phyloP scores from a whole-genome alignment of 2,888 invertebrate genomes.

The Tiliacea aurago region DNA sequence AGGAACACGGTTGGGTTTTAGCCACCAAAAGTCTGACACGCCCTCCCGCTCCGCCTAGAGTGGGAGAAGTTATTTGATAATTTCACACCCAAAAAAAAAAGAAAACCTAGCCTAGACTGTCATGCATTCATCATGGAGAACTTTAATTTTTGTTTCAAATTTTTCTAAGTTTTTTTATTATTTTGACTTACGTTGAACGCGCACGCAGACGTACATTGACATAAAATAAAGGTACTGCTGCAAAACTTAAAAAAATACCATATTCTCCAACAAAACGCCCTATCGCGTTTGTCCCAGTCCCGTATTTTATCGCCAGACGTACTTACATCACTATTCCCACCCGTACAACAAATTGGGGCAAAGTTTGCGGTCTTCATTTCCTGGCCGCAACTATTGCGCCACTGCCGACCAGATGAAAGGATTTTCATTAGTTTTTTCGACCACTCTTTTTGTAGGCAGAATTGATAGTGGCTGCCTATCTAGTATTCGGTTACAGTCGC shows the following conservation, averaged over 20 bases:
- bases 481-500: conserved; percentile 42
- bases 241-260: background rate
- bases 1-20: too few species aligned
- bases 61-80: too few species aligned
- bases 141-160: too few species aligned
- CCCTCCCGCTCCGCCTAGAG: too few species aligned
- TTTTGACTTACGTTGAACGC: too few species aligned
- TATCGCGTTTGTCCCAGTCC: background rate
- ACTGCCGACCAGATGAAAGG: conserved; percentile 65
- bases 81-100: too few species aligned
- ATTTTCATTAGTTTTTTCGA: conserved; percentile 68
- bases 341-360: conserved; percentile 70
- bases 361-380: conserved; percentile 85
- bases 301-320: conserved; percentile 24
- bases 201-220: too few species aligned
- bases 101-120: too few species aligned
- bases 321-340: conserved; percentile 55
- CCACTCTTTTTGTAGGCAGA: conserved; percentile 58
- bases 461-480: conserved; percentile 60
- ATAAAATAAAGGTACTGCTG: background rate
- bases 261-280: too few species aligned
- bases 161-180: too few species aligned
- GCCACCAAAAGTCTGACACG: too few species aligned
- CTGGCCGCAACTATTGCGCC: conserved; percentile 69
- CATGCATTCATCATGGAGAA: too few species aligned